A percentile compares a stretch with the other conserved stretches of the same genome.
phyloP scores from a whole-genome alignment of 1,140 invertebrate species.

The Zaprionus taronus region DNA sequence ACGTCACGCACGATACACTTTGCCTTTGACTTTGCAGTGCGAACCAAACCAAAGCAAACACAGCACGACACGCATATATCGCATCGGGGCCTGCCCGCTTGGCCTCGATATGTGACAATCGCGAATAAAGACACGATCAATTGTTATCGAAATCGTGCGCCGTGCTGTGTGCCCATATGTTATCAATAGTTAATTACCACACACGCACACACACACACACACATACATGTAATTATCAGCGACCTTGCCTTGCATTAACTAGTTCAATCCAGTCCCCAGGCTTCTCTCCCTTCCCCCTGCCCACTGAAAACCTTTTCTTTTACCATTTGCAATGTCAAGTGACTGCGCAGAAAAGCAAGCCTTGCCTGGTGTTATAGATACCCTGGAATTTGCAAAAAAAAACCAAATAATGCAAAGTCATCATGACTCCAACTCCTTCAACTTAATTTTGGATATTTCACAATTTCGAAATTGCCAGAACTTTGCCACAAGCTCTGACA shows the following conservation, averaged over 20 bases:
- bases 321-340: constrained; percentile 35
- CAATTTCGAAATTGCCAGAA: constrained; percentile 1
- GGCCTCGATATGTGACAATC: constrained; percentile 5
- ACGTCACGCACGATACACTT: constrained; percentile 12
- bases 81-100: not conserved
- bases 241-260: constrained; percentile 40
- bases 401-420: not conserved
- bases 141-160: constrained; percentile 14
- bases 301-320: constrained; percentile 8
- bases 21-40: not conserved
- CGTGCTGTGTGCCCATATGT: constrained; percentile 22
- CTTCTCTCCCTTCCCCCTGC: constrained; percentile 10
- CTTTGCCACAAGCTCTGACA: not conserved
- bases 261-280: constrained; percentile 15
- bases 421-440: not conserved
- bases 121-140: constrained; percentile 7
- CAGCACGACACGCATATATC: not conserved
- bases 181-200: constrained; percentile 7
- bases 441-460: constrained; percentile 2
- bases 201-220: constrained; percentile 5
- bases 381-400: constrained; percentile 1
- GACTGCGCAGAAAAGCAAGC: constrained; percentile 10
- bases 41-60: not conserved
- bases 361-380: not conserved
- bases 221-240: not conserved